Conservation (phyloP, 2,113 vertebrate species). For the Sus scrofa region T2T-Sscrofa CM000814.6:29074501-29075000, state of each 20-base stretch:
- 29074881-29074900: no score
- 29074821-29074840: no score
- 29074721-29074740: background rate
- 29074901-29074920: no score
- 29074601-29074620: background rate
- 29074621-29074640: background rate
- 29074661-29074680: background rate
- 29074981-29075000: no score
- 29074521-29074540: background rate
- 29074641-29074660: background rate
- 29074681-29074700: background rate
- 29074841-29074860: no score
- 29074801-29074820: background rate
- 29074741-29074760: background rate
- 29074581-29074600: no score
- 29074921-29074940: no score
- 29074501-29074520: background rate
- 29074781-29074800: background rate
- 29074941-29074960: no score
- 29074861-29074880: no score
- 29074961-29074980: no score
- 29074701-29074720: background rate
- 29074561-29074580: background rate
- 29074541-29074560: background rate
- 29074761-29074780: background rate